Evolutionary conservation across 2,113 vertebrate genomes (phyloP).

Genomic region (Esox niger): DNA sequence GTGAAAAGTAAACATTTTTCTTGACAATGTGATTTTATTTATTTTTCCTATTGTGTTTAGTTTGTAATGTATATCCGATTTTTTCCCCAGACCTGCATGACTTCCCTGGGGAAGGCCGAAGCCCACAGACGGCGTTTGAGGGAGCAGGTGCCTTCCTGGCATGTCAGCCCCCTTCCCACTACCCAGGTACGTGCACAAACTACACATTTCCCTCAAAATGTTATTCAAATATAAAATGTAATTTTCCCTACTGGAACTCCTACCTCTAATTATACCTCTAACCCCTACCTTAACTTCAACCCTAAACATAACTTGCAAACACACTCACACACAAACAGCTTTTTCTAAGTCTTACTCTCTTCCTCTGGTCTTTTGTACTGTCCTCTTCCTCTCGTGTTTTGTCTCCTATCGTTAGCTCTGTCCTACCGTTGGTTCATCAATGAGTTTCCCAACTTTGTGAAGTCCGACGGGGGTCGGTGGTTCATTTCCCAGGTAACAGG

Average conservation of each 20-base stretch:
- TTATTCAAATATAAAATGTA: no score
- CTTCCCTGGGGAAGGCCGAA: constrained; percentile 87
- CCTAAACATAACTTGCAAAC: no score
- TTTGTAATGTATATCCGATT: background rate
- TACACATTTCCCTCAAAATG: no score
- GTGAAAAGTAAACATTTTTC: no score
- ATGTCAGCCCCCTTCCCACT: constrained; percentile 91
- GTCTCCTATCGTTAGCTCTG: constrained; percentile 71
- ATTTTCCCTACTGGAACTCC: no score
- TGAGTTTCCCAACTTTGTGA: constrained; percentile 92
- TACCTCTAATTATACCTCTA: no score
- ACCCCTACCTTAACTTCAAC: no score
- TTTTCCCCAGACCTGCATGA: constrained; percentile 84
- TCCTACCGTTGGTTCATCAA: constrained; percentile 95
- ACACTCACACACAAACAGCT: no score
- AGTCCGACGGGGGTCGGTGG: constrained; percentile 75
- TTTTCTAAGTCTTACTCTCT: no score
- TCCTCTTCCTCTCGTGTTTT: background rate
- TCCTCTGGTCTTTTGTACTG: background rate
- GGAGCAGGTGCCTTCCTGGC: constrained; percentile 85
- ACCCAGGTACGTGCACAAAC: constrained; percentile 78
- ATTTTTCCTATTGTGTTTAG: background rate
- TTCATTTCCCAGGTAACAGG: constrained; percentile 95
- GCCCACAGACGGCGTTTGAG: constrained; percentile 82
- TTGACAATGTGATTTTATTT: no score